A percentile compares a stretch with the other conserved stretches of the same genome.
These are phyloP conservation scores for Silvanus unidentatus DNA, from an alignment of 2,888 invertebrate species.

Conservation along the genomic window DNA sequence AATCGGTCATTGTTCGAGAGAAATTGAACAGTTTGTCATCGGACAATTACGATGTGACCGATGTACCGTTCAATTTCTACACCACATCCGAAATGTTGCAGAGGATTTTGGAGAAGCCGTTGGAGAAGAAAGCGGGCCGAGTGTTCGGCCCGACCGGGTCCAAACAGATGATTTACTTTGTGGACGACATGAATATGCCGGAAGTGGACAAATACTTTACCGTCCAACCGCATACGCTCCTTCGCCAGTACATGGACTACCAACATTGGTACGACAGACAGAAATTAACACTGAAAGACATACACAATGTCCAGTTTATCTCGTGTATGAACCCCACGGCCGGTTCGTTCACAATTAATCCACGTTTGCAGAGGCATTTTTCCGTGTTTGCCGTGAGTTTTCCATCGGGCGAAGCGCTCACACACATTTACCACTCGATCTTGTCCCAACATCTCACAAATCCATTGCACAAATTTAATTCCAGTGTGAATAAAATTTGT, in stretches of 20 bases:
- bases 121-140: slow-evolving; percentile 92
- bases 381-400: slow-evolving; percentile 84
- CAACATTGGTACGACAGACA: slow-evolving; percentile 91
- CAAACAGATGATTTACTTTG: slow-evolving; percentile 86
- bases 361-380: slow-evolving; percentile 82
- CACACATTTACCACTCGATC: slow-evolving; percentile 79
- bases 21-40: slow-evolving; percentile 68
- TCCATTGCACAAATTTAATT: slow-evolving; percentile 61
- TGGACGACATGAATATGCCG: slow-evolving; percentile 97
- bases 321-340: slow-evolving; percentile 96
- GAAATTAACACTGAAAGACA: slow-evolving; percentile 81
- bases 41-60: slow-evolving; percentile 74
- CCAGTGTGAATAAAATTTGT: slow-evolving; percentile 54
- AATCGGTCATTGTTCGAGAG: slow-evolving; percentile 84
- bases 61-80: slow-evolving; percentile 92
- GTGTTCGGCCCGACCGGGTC: slow-evolving; percentile 92
- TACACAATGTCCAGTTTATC: slow-evolving; percentile 89
- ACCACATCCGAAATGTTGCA: slow-evolving; percentile 91
- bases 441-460: slow-evolving; percentile 67
- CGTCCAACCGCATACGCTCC: slow-evolving; percentile 90
- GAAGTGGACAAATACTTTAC: slow-evolving; percentile 92
- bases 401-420: slow-evolving; percentile 74
- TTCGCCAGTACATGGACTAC: slow-evolving; percentile 90
- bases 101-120: slow-evolving; percentile 78
- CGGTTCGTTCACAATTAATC: slow-evolving; percentile 90